Percentiles rank a stretch among this genome's conserved stretches.
These are phyloP conservation scores for Phaenicophaeus curvirostris DNA, from an alignment of 2,797 vertebrate genomes.

Conservation along the genomic window DNA sequence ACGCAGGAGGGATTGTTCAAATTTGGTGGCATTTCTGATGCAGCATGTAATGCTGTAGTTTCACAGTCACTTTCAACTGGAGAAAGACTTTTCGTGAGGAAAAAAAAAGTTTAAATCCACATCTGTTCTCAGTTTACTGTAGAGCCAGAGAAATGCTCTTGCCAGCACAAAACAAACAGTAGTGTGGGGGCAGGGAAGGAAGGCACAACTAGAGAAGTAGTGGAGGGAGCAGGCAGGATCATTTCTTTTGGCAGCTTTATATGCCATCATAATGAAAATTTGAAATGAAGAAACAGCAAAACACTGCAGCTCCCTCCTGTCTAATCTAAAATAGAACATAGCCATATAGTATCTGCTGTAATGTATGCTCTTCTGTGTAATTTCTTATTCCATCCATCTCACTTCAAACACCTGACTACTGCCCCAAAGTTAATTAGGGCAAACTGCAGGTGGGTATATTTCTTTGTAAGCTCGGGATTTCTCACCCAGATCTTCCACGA, in stretches of 20 bases:
- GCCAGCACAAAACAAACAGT: background rate
- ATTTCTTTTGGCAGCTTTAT: background rate
- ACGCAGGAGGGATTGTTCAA: background rate
- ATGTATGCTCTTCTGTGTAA: background rate
- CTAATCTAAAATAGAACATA: background rate
- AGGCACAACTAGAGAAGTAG: background rate
- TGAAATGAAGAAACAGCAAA: background rate
- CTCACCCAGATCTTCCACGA: background rate
- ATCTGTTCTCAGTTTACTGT: background rate
- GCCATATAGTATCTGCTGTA: background rate
- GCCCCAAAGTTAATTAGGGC: background rate
- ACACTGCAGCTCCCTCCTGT: background rate
- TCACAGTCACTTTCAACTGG: background rate
- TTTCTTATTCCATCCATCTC: background rate
- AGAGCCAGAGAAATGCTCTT: background rate
- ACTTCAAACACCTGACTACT: background rate
- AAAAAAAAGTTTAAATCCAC: background rate
- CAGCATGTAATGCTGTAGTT: background rate
- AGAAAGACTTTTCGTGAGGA: background rate
- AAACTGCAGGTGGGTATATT: background rate
- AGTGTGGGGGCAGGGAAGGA: background rate
- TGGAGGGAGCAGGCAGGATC: background rate
- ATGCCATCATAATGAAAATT: background rate
- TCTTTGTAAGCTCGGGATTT: background rate
- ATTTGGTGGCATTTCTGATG: slow-evolving; percentile 18